Evolutionary conservation across 2,797 vertebrate genomes (phyloP), one percentile per base, ranked within the genome.

Genomic region (Brachyalestes nurse): DNA sequence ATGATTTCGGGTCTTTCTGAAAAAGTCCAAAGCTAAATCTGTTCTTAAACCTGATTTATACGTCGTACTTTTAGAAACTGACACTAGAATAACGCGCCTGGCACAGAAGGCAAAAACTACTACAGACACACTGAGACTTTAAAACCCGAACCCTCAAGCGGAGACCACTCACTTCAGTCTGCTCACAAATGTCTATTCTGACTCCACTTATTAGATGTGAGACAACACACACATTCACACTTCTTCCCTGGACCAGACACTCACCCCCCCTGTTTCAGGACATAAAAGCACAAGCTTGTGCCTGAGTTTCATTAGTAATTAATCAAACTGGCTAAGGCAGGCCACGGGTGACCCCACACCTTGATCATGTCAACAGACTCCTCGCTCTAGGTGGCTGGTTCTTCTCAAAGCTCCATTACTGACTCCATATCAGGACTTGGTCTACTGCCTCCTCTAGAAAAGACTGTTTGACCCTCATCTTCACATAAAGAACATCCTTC

Each of bases 201-300:
- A 57, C 75, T 72, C 69, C 69, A 64, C 75, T 77, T 77, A 82
- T 82, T 77, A 82, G 49, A 82, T 69, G 40, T 55, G 69, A 77
- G 66, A 66, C 62, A 61, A 62, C 77, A 79, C 69, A 76, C 72
- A 42, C 51, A 66, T 75, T 64, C 78, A 78, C 61, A 66, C 58
- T 42, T 78, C 25, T 1, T 13, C n/a, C n/a, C n/a, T 0, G 47
- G 78, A 77, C 53, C 51, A 71, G 67, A 75, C 84, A 62, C 74
- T 38, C 1, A 1, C 49, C 23, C 8, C 21, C 21, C 28, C 13
- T 73, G 47, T 62, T 51, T 77, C 57, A 16, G 13, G 4, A 28
- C 4, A 34, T 77, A 64, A 77, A 65, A 64, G 19, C 49, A 58
- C 57, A 57, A 66, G 60, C 65, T 34, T 42, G 28, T 21, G 72